phyloP scores from a whole-genome alignment of 2,113 vertebrate genomes.

The Ceyx margarethae region DNA sequence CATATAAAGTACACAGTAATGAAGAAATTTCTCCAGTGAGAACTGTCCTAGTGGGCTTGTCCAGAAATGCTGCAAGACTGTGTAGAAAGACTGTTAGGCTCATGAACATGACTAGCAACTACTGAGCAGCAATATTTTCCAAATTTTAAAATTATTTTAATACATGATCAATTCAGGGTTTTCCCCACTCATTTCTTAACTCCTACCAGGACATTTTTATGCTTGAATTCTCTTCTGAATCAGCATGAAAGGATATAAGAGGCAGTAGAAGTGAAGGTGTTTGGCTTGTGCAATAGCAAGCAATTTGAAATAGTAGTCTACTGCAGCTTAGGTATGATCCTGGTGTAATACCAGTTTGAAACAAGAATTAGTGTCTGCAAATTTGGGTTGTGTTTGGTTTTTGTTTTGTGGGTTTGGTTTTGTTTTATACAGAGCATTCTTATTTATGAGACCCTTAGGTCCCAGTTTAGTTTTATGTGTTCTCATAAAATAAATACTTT shows the following conservation, averaged over 20 bases:
- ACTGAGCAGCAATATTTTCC: neutral
- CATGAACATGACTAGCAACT: neutral
- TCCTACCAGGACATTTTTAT: neutral
- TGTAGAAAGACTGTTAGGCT: neutral
- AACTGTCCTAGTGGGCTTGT: neutral
- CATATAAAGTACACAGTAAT: too few species aligned
- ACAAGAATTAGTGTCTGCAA: neutral
- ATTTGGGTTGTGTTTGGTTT: too few species aligned
- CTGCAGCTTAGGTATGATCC: neutral
- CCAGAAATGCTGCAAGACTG: neutral
- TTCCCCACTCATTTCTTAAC: neutral
- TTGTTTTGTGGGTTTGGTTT: too few species aligned
- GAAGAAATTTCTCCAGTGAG: neutral
- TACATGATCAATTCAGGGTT: neutral
- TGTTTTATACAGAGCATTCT: neutral
- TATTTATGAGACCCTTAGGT: neutral
- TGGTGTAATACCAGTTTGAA: neutral
- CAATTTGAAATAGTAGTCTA: neutral
- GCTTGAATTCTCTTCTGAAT: neutral
- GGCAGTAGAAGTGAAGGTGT: neutral
- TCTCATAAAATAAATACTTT: neutral
- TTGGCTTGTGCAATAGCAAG: neutral
- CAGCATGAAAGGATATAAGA: neutral
- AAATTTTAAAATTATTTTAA: neutral
- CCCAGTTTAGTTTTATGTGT: neutral